Base-by-base conservation (phyloP, 2,888 invertebrate species). In the Tenthredo scrophulariae region DNA sequence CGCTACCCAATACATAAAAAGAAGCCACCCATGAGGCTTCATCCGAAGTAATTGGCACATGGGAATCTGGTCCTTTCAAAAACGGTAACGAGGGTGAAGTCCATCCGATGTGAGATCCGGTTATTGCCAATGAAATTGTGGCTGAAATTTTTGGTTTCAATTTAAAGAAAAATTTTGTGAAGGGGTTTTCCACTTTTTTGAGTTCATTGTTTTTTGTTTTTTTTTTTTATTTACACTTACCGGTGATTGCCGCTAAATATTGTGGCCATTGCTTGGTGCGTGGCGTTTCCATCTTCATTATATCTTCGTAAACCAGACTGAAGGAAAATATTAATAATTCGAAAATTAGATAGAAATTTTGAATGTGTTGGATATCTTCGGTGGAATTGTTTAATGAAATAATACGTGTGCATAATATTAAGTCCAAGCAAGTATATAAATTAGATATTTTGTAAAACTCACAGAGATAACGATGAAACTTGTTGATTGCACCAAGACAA, bases 1-100 rank as follows among this genome's bases (percentile, higher is more conserved):
- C 92, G 0, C 95, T 95, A 0, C 96, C 96, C 75, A 95, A 91
- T 87, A 96, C 94, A 92, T 95, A 93, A 79, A 96, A 91, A 0
- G 96, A 95, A 0, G 95, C 95, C 82, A 93, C 92, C 93, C 93
- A 93, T 0, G 93, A 93, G 0, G 93, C 92, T 65, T 93, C 91
- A 86, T 91, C 90, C 13, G 92, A 92, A 2, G 90, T 92, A 82
- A 93, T 87, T 13, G 87, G 88, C 6, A 93, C 87, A 46, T 90
- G 91, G 18, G 93, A 93, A 4, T 91, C 88, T 6, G 89, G 83
- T 6, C 90, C 89, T 85, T 93, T 92, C 82, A 93, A 79, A 46
- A 89, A 89, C 29, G 93, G 93, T 22, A 93, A 87, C 2, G 90
- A 92, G 50, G 93, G 93, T 15, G 93, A 93, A 15, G 93, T 93